Evolutionary conservation across 2,888 invertebrate species (phyloP).

Genomic region (Dolomedes plantarius): DNA sequence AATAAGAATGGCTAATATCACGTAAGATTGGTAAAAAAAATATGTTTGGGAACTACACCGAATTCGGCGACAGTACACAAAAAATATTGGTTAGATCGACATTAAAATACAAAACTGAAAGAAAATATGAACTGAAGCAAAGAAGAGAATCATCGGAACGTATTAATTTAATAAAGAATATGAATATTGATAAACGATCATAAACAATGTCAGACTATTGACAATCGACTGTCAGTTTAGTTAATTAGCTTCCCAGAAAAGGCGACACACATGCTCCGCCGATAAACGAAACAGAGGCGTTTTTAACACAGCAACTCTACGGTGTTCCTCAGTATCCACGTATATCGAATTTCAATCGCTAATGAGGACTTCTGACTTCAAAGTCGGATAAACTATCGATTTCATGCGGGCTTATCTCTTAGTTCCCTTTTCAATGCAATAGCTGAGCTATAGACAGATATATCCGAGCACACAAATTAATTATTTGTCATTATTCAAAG

Average conservation of each 20-base stretch:
- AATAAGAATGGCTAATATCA: too few relatives aligned
- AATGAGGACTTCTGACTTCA: not conserved
- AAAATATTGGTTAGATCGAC: too few relatives aligned
- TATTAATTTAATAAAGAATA: not conserved
- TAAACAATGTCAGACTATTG: not conserved
- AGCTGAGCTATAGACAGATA: too few relatives aligned
- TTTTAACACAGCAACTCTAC: not conserved
- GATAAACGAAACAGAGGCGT: not conserved
- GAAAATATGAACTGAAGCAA: too few relatives aligned
- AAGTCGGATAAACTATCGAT: not conserved
- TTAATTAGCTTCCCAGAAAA: conserved; percentile 1
- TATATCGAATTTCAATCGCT: not conserved
- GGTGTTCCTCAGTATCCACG: not conserved
- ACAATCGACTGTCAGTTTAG: not conserved
- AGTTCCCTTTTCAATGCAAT: not conserved
- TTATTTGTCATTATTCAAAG: not conserved
- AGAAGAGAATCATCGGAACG: too few relatives aligned
- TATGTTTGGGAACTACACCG: too few relatives aligned
- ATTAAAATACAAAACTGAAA: too few relatives aligned
- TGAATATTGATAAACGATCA: conserved; percentile 3
- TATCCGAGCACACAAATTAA: too few relatives aligned
- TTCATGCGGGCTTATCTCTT: not conserved
- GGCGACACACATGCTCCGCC: not conserved
- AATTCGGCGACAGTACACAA: too few relatives aligned
- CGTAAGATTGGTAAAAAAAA: too few relatives aligned